Evolutionary conservation across 1,140 invertebrate species (phyloP).

Genomic region (Druon quercuslanigerum): DNA sequence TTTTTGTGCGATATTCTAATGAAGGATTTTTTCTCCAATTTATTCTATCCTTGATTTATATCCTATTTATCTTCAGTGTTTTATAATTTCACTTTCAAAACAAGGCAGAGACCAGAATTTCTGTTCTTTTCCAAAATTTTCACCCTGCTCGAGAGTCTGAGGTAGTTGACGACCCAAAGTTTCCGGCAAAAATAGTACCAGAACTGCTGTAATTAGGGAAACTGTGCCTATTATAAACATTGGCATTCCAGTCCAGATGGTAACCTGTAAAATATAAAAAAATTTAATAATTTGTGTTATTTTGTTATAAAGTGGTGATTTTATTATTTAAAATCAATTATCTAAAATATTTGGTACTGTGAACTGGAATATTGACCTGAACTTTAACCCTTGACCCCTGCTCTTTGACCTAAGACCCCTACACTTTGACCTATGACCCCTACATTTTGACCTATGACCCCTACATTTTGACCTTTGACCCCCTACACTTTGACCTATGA

Average conservation of each 20-base stretch:
- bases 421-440: too few relatives aligned
- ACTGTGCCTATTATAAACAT: slow-evolving; percentile 76
- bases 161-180: slow-evolving; percentile 82
- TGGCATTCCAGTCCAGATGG: slow-evolving; percentile 76
- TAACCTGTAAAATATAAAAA: slow-evolving; percentile 76
- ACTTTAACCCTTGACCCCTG: too few relatives aligned
- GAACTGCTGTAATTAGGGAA: slow-evolving; percentile 76
- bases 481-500: too few relatives aligned
- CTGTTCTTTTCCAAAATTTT: slow-evolving; percentile 81
- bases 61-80: slow-evolving; percentile 35
- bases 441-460: too few relatives aligned
- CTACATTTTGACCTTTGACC: too few relatives aligned
- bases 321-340: slow-evolving; percentile 41
- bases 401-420: too few relatives aligned
- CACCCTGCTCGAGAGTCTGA: slow-evolving; percentile 83
- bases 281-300: not conserved
- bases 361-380: too few relatives aligned
- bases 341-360: too few relatives aligned
- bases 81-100: slow-evolving; percentile 41
- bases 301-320: not conserved
- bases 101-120: slow-evolving; percentile 76
- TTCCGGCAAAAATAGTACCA: slow-evolving; percentile 82
- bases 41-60: slow-evolving; percentile 24
- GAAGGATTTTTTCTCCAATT: not conserved
- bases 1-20: too few relatives aligned